These are phyloP conservation scores for Drosophila monieri DNA, from an alignment of 2,888 invertebrate genomes.

Conservation along the genomic window DNA sequence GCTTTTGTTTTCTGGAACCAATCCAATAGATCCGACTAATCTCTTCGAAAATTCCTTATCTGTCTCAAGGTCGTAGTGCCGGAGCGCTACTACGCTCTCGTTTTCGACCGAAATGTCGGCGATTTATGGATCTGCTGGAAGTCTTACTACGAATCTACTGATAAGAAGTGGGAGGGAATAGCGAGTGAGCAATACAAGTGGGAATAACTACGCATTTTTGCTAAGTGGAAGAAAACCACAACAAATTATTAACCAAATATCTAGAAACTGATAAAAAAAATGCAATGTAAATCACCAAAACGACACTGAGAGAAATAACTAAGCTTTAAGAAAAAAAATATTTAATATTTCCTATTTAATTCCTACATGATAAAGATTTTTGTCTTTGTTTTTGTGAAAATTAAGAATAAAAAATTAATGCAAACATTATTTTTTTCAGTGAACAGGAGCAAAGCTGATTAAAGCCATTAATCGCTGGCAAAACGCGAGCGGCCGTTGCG, in stretches of 20 bases:
- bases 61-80: conserved; percentile 31
- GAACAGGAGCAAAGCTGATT: conserved; percentile 56
- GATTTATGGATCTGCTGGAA: conserved; percentile 23
- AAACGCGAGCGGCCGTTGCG: conserved; percentile 57
- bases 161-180: conserved; percentile 12
- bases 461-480: conserved; percentile 65
- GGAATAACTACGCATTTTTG: conserved; percentile 5
- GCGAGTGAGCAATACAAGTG: conserved; percentile 3
- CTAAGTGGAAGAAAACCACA: conserved; percentile 13
- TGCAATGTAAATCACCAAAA: too few species aligned
- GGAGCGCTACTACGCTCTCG: not conserved
- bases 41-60: conserved; percentile 9
- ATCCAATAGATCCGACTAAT: conserved; percentile 1
- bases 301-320: too few species aligned
- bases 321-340: too few species aligned
- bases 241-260: conserved; percentile 30
- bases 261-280: conserved; percentile 31
- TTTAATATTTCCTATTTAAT: too few species aligned
- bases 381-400: too few species aligned
- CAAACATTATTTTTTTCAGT: conserved; percentile 11
- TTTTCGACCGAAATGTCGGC: conserved; percentile 14
- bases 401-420: not conserved
- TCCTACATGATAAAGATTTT: too few species aligned
- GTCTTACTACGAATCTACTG: conserved; percentile 11
- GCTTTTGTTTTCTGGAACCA: not conserved